Percentiles rank a stretch among this genome's conserved stretches.
These are phyloP conservation scores for Epiperipatus broadwayi DNA, from an alignment of 2,888 invertebrate genomes.

Conservation along the genomic window DNA sequence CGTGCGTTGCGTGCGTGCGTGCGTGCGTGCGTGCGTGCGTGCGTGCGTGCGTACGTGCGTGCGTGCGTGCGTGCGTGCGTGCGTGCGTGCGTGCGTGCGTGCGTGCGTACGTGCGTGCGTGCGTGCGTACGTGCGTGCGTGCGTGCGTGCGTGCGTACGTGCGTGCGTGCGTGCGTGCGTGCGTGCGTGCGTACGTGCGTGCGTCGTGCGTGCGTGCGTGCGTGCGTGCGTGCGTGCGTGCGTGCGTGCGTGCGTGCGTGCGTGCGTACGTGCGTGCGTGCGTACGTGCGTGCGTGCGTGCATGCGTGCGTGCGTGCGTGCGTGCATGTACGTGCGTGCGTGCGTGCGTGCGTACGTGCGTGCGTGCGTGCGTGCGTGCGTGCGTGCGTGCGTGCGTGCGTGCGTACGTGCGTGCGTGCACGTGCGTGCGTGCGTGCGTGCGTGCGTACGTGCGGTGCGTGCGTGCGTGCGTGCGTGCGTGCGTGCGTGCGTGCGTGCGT, in stretches of 20 bases:
- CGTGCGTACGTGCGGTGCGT: no score
- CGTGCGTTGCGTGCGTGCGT: conserved; percentile 11
- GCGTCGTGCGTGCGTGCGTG: no score
- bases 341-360: conserved; percentile 10
- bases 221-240: conserved; percentile 14
- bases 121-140: conserved; percentile 14
- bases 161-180: conserved; percentile 15
- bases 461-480: conserved; percentile 12
- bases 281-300: conserved; percentile 11
- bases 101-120: conserved; percentile 12
- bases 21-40: conserved; percentile 10
- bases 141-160: conserved; percentile 16
- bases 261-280: conserved; percentile 12
- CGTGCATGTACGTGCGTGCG: conserved; percentile 11
- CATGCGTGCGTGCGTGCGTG: conserved; percentile 12
- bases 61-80: conserved; percentile 12
- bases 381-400: conserved; percentile 8
- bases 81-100: conserved; percentile 12
- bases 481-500: conserved; percentile 10
- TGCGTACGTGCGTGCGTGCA: conserved; percentile 11
- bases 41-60: conserved; percentile 12
- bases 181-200: no score
- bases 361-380: conserved; percentile 5
- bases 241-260: conserved; percentile 12
- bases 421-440: conserved; percentile 8